phyloP scores from a whole-genome alignment of 2,888 invertebrate genomes.

The Halictus ligatus region DNA sequence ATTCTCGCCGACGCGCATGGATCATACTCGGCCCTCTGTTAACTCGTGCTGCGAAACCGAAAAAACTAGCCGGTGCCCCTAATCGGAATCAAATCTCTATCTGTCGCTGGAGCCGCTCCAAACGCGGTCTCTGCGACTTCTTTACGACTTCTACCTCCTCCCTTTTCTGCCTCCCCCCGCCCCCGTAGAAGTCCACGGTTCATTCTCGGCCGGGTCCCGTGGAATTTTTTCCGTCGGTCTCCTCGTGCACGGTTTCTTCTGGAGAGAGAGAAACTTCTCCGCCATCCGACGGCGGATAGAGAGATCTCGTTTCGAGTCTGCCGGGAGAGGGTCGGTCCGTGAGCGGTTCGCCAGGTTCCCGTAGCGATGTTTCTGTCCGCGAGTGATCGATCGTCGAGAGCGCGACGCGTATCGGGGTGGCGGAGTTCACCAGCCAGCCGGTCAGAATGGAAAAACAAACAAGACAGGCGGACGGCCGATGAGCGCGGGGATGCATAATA shows the following conservation, averaged over 20 bases:
- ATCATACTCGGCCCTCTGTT: constrained; percentile 79
- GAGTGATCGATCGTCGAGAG: constrained; percentile 48
- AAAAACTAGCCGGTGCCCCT: constrained; percentile 63
- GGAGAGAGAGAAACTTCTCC: not conserved
- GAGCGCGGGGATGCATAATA: constrained; percentile 69
- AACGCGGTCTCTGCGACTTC: constrained; percentile 32
- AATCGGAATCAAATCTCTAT: constrained; percentile 78
- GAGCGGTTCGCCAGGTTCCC: not conserved
- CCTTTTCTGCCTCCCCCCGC: not conserved
- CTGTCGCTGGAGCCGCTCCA: constrained; percentile 44
- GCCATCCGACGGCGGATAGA: not conserved
- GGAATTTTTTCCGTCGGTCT: not conserved
- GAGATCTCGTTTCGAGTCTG: constrained; percentile 7
- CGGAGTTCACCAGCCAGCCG: constrained; percentile 44
- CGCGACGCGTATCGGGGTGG: constrained; percentile 53
- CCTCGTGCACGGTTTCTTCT: not conserved
- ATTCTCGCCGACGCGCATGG: constrained; percentile 81
- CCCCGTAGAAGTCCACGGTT: not conserved
- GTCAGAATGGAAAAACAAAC: constrained; percentile 59
- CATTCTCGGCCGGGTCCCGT: not conserved
- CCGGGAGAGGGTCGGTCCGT: not conserved
- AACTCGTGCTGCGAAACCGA: constrained; percentile 70
- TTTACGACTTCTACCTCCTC: constrained; percentile 29
- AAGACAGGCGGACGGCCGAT: constrained; percentile 65
- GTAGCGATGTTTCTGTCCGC: constrained; percentile 36